Evolutionary conservation across 2,113 vertebrate species (phyloP).

Genomic region (Gulo gulo): DNA sequence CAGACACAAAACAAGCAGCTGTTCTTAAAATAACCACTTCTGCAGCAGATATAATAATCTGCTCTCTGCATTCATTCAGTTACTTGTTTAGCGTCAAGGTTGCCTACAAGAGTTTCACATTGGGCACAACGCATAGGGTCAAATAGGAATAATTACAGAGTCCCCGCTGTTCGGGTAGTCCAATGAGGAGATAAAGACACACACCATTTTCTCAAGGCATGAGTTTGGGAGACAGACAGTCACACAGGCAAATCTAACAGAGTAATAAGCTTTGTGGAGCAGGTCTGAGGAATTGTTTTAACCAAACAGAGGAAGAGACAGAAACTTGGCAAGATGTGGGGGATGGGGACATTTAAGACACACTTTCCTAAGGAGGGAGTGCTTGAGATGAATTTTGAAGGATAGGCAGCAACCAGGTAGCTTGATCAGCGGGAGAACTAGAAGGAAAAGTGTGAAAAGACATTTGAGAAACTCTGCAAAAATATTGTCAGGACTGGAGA

Average conservation of each 20-base stretch:
- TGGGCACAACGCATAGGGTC: neutral
- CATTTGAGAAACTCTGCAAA: neutral
- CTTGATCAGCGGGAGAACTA: neutral
- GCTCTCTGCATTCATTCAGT: neutral
- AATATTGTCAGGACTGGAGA: neutral
- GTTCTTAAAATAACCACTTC: conserved; percentile 39
- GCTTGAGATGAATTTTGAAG: neutral
- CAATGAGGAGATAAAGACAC: neutral
- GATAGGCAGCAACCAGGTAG: neutral
- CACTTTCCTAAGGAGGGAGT: neutral
- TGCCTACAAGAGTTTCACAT: neutral
- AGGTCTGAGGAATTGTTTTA: neutral
- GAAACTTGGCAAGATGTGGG: too few relatives aligned
- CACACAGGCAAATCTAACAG: neutral
- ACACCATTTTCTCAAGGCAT: neutral
- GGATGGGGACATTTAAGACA: neutral
- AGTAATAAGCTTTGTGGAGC: neutral
- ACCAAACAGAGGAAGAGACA: neutral
- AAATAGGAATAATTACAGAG: neutral
- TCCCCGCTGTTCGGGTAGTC: neutral
- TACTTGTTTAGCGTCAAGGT: neutral
- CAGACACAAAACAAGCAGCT: conserved; percentile 20
- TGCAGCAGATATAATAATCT: neutral
- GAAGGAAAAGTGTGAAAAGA: neutral
- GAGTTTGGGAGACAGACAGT: neutral